These are phyloP conservation scores for Cyanoramphus novaezelandiae DNA, from an alignment of 2,113 vertebrate species.

Conservation along the genomic window DNA sequence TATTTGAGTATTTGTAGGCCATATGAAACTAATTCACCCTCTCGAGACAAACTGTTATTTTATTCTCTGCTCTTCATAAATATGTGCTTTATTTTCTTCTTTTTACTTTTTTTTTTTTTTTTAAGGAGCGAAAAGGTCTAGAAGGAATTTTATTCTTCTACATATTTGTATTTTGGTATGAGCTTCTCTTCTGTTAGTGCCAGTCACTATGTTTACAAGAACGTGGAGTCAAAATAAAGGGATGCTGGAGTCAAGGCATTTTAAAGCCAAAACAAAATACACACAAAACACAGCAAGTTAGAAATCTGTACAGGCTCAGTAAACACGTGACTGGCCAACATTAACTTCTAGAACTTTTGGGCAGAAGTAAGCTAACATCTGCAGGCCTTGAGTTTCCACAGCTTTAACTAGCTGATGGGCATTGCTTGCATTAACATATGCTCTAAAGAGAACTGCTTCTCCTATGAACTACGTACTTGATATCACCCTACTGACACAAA, in stretches of 20 bases:
- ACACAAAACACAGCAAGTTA: neutral
- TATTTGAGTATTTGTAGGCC: neutral
- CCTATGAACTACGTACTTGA: neutral
- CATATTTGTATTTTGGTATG: neutral
- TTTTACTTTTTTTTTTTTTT: neutral
- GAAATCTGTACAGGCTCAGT: neutral
- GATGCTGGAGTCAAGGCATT: neutral
- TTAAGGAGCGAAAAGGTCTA: neutral
- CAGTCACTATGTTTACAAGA: neutral
- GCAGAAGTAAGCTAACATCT: slow-evolving; percentile 1
- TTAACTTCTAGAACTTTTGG: slow-evolving; percentile 24
- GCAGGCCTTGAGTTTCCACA: neutral
- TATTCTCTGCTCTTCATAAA: neutral
- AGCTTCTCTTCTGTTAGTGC: neutral
- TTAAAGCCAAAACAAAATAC: slow-evolving; percentile 15
- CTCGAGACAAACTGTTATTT: neutral
- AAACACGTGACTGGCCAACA: neutral
- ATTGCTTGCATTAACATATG: neutral
- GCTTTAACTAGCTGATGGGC: neutral
- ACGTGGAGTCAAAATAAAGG: neutral
- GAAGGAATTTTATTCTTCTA: neutral
- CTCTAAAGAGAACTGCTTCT: neutral
- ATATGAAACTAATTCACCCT: neutral
- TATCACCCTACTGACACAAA: neutral
- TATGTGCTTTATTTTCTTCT: neutral